Evolutionary conservation across 2,113 vertebrate genomes (phyloP).

Genomic region (Perca flavescens): DNA sequence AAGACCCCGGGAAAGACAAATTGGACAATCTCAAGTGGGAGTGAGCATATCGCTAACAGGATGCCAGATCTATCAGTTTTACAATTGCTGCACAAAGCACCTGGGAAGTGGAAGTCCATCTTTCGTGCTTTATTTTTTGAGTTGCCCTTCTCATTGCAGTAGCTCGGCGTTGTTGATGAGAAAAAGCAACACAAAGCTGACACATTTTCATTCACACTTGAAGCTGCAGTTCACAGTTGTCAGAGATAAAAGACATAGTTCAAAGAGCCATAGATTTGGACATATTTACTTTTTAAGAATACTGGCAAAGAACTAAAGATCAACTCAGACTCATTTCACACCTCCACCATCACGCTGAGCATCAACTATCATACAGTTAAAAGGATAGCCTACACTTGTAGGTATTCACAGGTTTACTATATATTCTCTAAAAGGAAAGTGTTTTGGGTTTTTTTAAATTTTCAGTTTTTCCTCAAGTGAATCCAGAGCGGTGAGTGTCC

Average conservation of each 20-base stretch:
- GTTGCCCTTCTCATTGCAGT: not conserved
- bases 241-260: slow-evolving; percentile 54
- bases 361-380: slow-evolving; percentile 42
- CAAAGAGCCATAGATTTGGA: slow-evolving; percentile 52
- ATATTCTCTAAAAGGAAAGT: slow-evolving; percentile 28
- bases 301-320: slow-evolving; percentile 48
- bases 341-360: slow-evolving; percentile 44
- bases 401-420: slow-evolving; percentile 42
- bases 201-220: slow-evolving; percentile 51
- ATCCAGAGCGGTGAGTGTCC: not conserved
- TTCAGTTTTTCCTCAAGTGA: not conserved
- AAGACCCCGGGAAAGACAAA: not conserved
- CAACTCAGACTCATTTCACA: slow-evolving; percentile 66
- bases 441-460: not conserved
- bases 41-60: not conserved
- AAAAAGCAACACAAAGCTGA: slow-evolving; percentile 31
- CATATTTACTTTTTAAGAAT: slow-evolving; percentile 47
- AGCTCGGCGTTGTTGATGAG: slow-evolving; percentile 9
- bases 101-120: not conserved
- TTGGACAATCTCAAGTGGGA: not conserved
- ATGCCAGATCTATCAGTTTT: slow-evolving; percentile 1
- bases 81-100: not conserved
- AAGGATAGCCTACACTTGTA: slow-evolving; percentile 32
- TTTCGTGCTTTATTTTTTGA: slow-evolving; percentile 21
- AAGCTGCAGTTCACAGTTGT: slow-evolving; percentile 54